phyloP scores from a whole-genome alignment of 2,888 invertebrate species.

The Mythimna vitellina region DNA sequence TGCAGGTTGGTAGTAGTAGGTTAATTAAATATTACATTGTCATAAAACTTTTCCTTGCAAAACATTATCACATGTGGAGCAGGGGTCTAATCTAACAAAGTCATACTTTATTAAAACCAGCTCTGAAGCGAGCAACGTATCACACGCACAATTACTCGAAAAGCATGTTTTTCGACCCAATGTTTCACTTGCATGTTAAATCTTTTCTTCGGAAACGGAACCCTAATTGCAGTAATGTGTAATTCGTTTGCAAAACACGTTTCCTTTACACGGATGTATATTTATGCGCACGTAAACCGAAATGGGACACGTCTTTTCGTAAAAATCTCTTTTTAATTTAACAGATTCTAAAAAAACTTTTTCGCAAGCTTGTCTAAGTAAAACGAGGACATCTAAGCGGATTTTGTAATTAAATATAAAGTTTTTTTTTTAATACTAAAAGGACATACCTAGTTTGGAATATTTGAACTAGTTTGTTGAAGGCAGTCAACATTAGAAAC shows the following conservation, averaged over 20 bases:
- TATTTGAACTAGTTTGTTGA: slow-evolving; percentile 1
- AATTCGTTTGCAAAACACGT: slow-evolving; percentile 28
- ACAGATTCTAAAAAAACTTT: slow-evolving; percentile 9
- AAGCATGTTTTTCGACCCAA: slow-evolving; percentile 28
- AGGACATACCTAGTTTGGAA: background rate
- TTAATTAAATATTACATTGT: slow-evolving; percentile 18
- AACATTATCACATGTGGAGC: slow-evolving; percentile 17
- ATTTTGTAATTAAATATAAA: slow-evolving; percentile 28
- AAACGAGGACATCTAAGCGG: slow-evolving; percentile 19
- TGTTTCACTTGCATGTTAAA: slow-evolving; percentile 37
- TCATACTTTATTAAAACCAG: slow-evolving; percentile 61
- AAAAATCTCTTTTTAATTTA: slow-evolving; percentile 11
- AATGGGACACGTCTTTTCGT: background rate
- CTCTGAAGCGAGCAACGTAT: background rate
- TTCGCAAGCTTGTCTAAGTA: slow-evolving; percentile 14
- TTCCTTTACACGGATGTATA: slow-evolving; percentile 3
- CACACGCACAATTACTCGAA: slow-evolving; percentile 57
- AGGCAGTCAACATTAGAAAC: slow-evolving; percentile 8
- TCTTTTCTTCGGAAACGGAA: slow-evolving; percentile 33
- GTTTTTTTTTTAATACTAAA: background rate
- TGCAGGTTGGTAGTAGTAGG: too few species aligned
- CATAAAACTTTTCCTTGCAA: slow-evolving; percentile 29
- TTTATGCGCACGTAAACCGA: background rate
- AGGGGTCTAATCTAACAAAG: slow-evolving; percentile 42
- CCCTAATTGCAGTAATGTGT: slow-evolving; percentile 31